Base-by-base conservation (phyloP, 2,113 vertebrate species). In the Mystacornis crossleyi region DNA sequence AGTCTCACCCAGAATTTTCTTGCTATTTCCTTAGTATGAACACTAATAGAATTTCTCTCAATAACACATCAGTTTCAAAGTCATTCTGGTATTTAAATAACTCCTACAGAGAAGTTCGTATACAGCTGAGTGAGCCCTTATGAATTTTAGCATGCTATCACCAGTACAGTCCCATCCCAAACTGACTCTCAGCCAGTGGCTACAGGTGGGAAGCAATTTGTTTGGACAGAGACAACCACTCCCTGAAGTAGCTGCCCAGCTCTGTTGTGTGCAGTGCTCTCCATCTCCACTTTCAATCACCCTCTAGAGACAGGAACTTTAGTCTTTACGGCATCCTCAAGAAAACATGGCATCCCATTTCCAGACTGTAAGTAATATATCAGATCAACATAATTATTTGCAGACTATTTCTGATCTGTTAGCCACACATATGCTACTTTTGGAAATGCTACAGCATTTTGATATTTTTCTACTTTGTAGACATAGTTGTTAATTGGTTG, bases 201-300 rank as follows among this genome's bases (percentile, higher is more conserved):
- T 40, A 50, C 14, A 61, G 13, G 23, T 20, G 23, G 14, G 62
- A 86, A 50, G 6, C 4, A 23, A 29, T 64, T 42, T 33, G 7
- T 19, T 29, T 29, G n/a, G 18, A 38, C 25, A 83, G 38, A 34
- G 34, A 36, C 28, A 73, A 60, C 7, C 25, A 26, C 16, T 18
- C 45, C 21, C 6, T 34, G 61, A 50, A 50, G 83, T 33, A 89
- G 38, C 64, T 57, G 36, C 12, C 20, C 50, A 61, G 29, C 25
- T 40, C 34, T 28, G 11, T 1, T 69, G n/a, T 14, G 14, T 33
- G 14, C 7, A 12, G 0, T 36, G 18, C 42, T 8, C 42, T 40
- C n/a, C 18, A 40, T 21, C 28, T 57, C 48, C 29, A 55, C 4
- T 34, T 90, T 51, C 31, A 48, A 8, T 3, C 36, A 48, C 4